Conservation (phyloP, 2,797 vertebrate species). For the Enteromius viviparus region DNA sequence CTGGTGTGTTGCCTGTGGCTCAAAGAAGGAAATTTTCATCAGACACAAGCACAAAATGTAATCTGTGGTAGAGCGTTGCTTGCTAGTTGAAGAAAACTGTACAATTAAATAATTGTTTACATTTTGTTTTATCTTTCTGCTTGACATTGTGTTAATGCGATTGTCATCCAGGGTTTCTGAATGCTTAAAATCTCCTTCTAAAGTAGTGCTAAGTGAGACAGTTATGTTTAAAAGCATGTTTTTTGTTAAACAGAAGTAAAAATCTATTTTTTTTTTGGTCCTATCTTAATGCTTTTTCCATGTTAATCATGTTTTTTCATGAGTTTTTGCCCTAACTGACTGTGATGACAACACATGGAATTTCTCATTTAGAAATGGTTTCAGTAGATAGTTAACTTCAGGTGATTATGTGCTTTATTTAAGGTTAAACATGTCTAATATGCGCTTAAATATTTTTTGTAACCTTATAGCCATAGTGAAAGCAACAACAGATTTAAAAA, state of each 20-base stretch:
- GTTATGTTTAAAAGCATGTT: not conserved
- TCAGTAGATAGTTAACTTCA: too few relatives aligned
- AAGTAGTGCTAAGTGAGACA: not conserved
- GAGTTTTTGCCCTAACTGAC: too few relatives aligned
- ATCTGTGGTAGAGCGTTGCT: constrained; percentile 12
- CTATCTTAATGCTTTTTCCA: too few relatives aligned
- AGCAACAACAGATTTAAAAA: too few relatives aligned
- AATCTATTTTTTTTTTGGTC: not conserved
- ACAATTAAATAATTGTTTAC: not conserved
- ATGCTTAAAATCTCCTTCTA: not conserved
- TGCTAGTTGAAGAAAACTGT: not conserved
- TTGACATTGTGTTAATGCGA: not conserved
- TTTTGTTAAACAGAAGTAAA: not conserved
- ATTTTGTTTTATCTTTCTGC: not conserved
- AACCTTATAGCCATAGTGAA: too few relatives aligned
- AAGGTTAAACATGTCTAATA: too few relatives aligned
- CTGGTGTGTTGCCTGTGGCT: not conserved
- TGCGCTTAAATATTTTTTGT: too few relatives aligned
- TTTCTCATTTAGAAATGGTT: too few relatives aligned
- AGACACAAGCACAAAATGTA: not conserved
- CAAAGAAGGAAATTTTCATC: not conserved
- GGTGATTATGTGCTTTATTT: too few relatives aligned
- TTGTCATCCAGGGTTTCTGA: not conserved
- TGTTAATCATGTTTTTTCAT: too few relatives aligned
- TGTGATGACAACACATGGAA: too few relatives aligned